phyloP scores from a whole-genome alignment of 2,888 invertebrate species.

The Chloromyia formosa region DNA sequence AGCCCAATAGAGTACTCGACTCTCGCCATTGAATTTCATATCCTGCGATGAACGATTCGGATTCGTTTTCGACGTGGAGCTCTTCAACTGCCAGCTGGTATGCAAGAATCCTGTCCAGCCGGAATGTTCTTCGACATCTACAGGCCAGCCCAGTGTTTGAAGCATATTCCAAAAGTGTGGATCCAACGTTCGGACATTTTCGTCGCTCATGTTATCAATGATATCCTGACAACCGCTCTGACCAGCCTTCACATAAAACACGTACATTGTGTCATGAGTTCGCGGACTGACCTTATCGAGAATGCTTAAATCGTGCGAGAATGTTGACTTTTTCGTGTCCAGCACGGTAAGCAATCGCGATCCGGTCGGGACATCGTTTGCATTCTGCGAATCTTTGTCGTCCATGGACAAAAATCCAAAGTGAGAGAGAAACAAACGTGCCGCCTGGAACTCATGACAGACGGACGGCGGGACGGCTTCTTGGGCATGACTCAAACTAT shows the following conservation, averaged over 20 bases:
- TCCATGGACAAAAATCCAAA: conserved; percentile 86
- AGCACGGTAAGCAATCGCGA: conserved; percentile 60
- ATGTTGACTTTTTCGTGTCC: conserved; percentile 68
- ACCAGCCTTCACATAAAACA: conserved; percentile 91
- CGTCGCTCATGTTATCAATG: conserved; percentile 66
- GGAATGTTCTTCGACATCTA: conserved; percentile 84
- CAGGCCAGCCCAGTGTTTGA: conserved; percentile 86
- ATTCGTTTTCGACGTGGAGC: conserved; percentile 49
- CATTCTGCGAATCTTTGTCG: conserved; percentile 61
- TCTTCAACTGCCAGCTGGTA: conserved; percentile 80
- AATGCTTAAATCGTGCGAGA: conserved; percentile 79
- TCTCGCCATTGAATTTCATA: conserved; percentile 81
- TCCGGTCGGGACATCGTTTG: conserved; percentile 56
- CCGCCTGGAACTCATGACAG: conserved; percentile 94
- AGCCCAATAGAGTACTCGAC: conserved; percentile 92
- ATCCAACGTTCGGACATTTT: conserved; percentile 61
- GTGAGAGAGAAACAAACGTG: conserved; percentile 92
- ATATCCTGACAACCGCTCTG: conserved; percentile 83
- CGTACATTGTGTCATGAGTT: conserved; percentile 90
- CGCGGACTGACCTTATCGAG: conserved; percentile 88
- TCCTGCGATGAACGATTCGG: conserved; percentile 61
- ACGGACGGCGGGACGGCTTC: conserved; percentile 83
- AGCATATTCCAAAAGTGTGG: conserved; percentile 70
- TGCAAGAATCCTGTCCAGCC: conserved; percentile 94
- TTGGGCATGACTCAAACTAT: conserved; percentile 67